A percentile compares a stretch with the other conserved stretches of the same genome.
phyloP scores from a whole-genome alignment of 1,140 invertebrate genomes.

The Armadillidium nasatum region DNA sequence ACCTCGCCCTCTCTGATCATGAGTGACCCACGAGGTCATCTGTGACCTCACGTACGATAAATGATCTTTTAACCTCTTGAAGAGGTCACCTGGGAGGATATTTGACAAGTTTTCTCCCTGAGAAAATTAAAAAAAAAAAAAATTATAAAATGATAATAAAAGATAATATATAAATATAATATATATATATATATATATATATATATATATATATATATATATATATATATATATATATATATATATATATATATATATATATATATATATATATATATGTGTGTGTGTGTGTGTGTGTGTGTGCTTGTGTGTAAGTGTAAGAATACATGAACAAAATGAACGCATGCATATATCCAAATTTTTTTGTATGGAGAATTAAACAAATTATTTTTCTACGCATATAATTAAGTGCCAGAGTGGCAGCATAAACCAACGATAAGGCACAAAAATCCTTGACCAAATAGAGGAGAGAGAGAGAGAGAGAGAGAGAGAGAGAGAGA shows the following conservation, averaged over 20 bases:
- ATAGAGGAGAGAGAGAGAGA: not conserved
- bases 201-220: not conserved
- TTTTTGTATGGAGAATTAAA: no score
- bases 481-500: not conserved
- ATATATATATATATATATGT: slow-evolving; percentile 10
- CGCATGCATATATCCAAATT: no score
- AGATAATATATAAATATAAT: slow-evolving; percentile 14
- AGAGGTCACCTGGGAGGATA: slow-evolving; percentile 54
- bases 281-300: no score
- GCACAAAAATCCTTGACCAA: no score
- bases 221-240: slow-evolving; percentile 11
- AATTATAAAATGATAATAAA: not conserved
- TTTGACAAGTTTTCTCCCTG: slow-evolving; percentile 51
- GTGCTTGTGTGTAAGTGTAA: no score
- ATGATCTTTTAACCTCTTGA: slow-evolving; percentile 53
- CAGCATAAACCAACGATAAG: no score
- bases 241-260: not conserved
- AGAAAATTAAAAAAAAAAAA: not conserved
- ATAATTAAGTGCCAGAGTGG: no score
- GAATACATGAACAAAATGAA: no score
- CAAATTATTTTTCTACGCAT: no score
- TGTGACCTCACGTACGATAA: slow-evolving; percentile 53
- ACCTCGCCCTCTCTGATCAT: slow-evolving; percentile 53
- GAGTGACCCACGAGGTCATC: slow-evolving; percentile 55
- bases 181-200: slow-evolving; percentile 16